Base-by-base conservation (phyloP, 92 coral and sea anemone genomes). In the Epizoanthus rinbou region DNA sequence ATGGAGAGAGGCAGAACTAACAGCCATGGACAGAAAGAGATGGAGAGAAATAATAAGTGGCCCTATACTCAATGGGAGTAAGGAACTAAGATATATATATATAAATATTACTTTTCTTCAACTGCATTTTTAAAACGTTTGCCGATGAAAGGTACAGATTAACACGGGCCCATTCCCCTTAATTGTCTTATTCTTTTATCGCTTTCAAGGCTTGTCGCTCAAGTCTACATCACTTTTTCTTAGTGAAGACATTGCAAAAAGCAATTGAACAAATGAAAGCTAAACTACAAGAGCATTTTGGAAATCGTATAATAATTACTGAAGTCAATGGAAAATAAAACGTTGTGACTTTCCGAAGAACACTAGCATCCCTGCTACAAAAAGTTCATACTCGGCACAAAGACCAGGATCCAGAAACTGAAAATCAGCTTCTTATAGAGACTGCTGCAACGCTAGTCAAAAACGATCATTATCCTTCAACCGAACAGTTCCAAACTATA, bases 211-310 rank as follows among this genome's bases (percentile, higher is more conserved):
- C 45, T 41, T 41, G 45, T 41, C 6, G 5, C 45, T 1, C 45
- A 41, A 6, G 8, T 41, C 45, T 41, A 41, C 45, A 41, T 41
- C 45, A 4, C 45, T 41, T 41, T 57, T 22, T 50, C 54, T 50
- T 11, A 50, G 14, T 3, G 76, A 52, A n/a, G 41, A 64, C 65
- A 65, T 67, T 16, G 73, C 86, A 5, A 80, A 86, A 17, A 58
- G 83, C 75, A 58, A 47, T 6, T n/a, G 59, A 62, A 8, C 75
- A 81, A 58, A 86, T 86, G 86, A 87, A 82, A 7, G 9, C 63
- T 2, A 63, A 35, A 65, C 18, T 86, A 23, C 47, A 72, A 63
- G 90, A 86, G 57, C 67, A 80, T 57, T 86, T 86, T 62, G 81
- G 84, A 21, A 73, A 85, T 57, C 58, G 59, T 68, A 56, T 70